These are phyloP conservation scores for Dendrophyllia cribrosa DNA, from an alignment of 64 coral and sea anemone genomes.

Conservation along the genomic window DNA sequence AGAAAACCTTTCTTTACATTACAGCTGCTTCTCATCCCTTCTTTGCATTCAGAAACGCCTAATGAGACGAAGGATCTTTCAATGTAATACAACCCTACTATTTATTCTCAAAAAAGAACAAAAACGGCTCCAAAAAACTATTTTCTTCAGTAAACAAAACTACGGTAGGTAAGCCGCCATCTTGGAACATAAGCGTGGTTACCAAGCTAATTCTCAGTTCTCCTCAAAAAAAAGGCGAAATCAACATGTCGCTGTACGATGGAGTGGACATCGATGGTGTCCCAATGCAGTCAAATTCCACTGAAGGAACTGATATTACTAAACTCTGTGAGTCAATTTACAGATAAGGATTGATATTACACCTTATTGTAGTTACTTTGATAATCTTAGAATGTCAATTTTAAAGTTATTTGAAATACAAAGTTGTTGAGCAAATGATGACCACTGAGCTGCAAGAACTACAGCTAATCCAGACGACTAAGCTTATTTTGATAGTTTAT, in stretches of 20 bases:
- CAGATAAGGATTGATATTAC: neutral
- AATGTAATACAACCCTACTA: neutral
- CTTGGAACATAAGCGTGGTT: neutral
- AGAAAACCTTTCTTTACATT: neutral
- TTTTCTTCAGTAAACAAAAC: neutral
- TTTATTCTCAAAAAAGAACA: neutral
- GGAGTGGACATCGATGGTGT: slow-evolving; percentile 70
- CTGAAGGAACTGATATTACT: slow-evolving; percentile 40
- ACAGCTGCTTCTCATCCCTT: neutral
- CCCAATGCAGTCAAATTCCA: slow-evolving; percentile 59
- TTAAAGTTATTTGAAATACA: neutral
- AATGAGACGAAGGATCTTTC: neutral
- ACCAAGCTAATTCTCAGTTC: neutral
- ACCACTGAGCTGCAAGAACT: too few relatives aligned
- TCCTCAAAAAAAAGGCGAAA: neutral
- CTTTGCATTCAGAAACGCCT: neutral
- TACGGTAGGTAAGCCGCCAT: neutral
- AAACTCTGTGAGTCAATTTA: slow-evolving; percentile 43
- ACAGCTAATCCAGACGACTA: too few relatives aligned
- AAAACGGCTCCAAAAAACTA: neutral
- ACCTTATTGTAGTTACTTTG: neutral
- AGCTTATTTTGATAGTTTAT: too few relatives aligned
- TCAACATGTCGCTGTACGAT: slow-evolving; percentile 77
- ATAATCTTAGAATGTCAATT: neutral
- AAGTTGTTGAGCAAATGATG: neutral